Base-by-base conservation (phyloP, 2,888 invertebrate species). In the Orthonevra nobilis region DNA sequence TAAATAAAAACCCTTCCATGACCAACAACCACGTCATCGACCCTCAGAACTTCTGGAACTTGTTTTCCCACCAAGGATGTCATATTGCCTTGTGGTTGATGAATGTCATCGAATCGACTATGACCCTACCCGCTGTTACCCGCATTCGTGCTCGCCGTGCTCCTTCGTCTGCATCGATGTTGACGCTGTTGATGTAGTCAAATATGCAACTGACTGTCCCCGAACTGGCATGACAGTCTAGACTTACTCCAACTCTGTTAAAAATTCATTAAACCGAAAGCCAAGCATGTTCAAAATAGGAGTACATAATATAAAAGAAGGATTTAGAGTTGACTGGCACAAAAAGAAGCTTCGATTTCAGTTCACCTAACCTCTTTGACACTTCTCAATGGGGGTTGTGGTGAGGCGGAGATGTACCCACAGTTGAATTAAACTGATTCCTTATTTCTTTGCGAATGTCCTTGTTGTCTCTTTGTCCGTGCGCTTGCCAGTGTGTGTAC, bases 321-420 rank as follows among this genome's bases (percentile, higher is more conserved):
- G n/a, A n/a, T n/a, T 32, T 20, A 26, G 9, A 46, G 32, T 36
- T 48, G 42, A 42, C 34, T 3, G 52, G 20, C 19, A 50, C 20
- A 68, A 68, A n/a, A n/a, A n/a, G n/a, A 75, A 75, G 56, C 63
- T 69, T 69, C 69, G 63, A 75, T 63, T 69, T 75, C 61, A 69
- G 63, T 69, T 75, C 69, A 56, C 63, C 56, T 69, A 75, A 75
- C 69, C 69, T 61, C 75, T 69, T 75, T 75, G 75, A 75, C 75
- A 75, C 75, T 75, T 75, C 63, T 63, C 69, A 56, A 40, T 63
- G n/a, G 19, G n/a, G n/a, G 50, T 17, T 38, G 60, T 28, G 34
- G 20, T 30, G 15, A 23, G n/a, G 20, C 26, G 23, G 9, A 14
- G 12, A 61, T 42, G 32, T 46, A 50, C n/a, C 32, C 34, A 17